phyloP scores from a whole-genome alignment of 2,888 invertebrate genomes.

The Meandrusa payeni region DNA sequence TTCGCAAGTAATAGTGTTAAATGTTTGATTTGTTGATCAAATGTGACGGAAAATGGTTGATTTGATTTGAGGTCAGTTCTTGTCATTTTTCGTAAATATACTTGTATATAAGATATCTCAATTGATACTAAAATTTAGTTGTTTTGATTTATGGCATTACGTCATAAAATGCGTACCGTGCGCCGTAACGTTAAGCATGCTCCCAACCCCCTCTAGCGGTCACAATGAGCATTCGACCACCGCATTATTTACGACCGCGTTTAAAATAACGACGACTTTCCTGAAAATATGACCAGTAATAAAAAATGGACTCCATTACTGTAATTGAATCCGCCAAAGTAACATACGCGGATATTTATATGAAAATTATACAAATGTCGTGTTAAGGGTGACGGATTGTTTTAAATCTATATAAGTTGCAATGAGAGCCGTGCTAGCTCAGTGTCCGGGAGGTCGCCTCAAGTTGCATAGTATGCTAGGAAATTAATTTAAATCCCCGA shows the following conservation, averaged over 20 bases:
- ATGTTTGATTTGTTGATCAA: too few species aligned
- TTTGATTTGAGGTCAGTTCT: too few species aligned
- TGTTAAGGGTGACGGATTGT: constrained; percentile 18
- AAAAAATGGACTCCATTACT: constrained; percentile 25
- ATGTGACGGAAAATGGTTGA: too few species aligned
- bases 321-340: constrained; percentile 21
- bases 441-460: too few species aligned
- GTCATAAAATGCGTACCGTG: constrained; percentile 2
- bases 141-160: too few species aligned
- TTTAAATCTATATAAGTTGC: constrained; percentile 1
- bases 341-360: constrained; percentile 22
- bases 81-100: too few species aligned
- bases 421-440: too few species aligned
- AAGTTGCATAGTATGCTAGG: too few species aligned
- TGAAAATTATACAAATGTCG: constrained; percentile 23
- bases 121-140: too few species aligned
- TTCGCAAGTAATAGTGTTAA: too few species aligned
- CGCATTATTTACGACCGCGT: constrained; percentile 18
- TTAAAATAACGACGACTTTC: constrained; percentile 18
- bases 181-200: not conserved
- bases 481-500: too few species aligned
- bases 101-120: too few species aligned
- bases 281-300: constrained; percentile 17
- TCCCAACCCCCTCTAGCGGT: not conserved
- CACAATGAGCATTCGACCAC: constrained; percentile 8